Conservation (phyloP, 2,113 vertebrate species). For the Salvelinus fontinalis region DNA sequence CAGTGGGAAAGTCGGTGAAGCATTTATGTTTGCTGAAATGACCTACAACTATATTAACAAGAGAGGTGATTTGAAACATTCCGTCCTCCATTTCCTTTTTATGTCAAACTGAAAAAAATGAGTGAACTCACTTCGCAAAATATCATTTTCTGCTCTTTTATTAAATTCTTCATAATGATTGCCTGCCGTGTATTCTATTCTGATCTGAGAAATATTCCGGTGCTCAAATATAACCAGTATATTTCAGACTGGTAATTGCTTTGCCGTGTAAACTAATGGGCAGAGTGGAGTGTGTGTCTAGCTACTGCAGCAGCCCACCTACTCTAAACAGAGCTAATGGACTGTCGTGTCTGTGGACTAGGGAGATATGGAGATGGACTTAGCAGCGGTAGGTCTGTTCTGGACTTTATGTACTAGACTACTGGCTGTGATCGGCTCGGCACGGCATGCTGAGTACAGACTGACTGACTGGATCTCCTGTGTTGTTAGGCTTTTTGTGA, state of each 20-base stretch:
- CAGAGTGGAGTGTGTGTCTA: neutral
- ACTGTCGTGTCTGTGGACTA: neutral
- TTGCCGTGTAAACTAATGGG: neutral
- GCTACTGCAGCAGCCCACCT: neutral
- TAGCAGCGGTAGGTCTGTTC: neutral
- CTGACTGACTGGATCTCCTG: neutral
- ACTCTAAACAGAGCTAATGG: slow-evolving; percentile 1
- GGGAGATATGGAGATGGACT: neutral
- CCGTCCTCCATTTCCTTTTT: neutral
- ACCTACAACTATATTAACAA: neutral
- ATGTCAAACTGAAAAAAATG: neutral
- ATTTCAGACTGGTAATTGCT: neutral
- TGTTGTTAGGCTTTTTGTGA: neutral
- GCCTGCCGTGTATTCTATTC: neutral
- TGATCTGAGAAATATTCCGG: neutral
- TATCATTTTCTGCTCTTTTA: neutral
- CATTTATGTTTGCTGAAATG: neutral
- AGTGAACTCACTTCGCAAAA: neutral
- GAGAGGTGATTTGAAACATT: neutral
- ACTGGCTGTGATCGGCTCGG: too few relatives aligned
- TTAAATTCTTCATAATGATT: neutral
- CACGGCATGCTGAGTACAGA: too few relatives aligned
- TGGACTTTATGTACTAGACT: neutral
- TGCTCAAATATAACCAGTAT: neutral
- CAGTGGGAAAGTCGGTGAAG: too few relatives aligned